These are phyloP conservation scores for Kradibia gibbosae DNA, from an alignment of 1,140 invertebrate species.

Conservation along the genomic window DNA sequence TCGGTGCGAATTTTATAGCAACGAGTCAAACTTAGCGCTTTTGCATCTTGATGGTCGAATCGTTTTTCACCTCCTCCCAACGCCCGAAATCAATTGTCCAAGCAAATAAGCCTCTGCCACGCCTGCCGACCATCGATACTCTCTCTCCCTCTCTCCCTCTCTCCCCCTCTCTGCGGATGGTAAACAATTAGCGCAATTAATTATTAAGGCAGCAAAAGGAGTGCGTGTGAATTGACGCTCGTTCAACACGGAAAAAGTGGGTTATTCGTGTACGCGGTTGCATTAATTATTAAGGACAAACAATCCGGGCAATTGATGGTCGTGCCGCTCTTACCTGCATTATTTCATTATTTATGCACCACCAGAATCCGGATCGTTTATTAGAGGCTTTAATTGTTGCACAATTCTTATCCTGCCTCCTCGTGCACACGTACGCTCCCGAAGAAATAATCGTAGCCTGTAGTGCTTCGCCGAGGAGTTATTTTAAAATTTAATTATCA, in stretches of 20 bases:
- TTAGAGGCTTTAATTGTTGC: neutral
- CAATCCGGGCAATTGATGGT: neutral
- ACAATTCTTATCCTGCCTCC: neutral
- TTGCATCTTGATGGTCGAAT: slow-evolving; percentile 13
- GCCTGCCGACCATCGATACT: neutral
- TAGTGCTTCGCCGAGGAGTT: neutral
- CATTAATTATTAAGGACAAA: slow-evolving; percentile 36
- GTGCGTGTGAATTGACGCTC: neutral
- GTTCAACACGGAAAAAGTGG: neutral
- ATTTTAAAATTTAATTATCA: slow-evolving; percentile 7
- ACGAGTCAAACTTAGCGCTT: slow-evolving; percentile 62
- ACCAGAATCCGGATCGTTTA: neutral
- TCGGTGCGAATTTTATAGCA: slow-evolving; percentile 65
- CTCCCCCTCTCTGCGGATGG: slow-evolving; percentile 13
- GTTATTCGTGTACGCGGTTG: neutral
- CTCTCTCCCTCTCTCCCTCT: neutral
- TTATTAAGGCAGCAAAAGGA: neutral
- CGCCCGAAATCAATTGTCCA: slow-evolving; percentile 26
- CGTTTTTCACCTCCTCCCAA: slow-evolving; percentile 42
- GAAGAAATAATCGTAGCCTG: neutral
- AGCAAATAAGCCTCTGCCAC: neutral
- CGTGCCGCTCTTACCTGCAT: neutral
- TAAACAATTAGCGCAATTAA: slow-evolving; percentile 30
- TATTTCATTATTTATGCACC: slow-evolving; percentile 32
- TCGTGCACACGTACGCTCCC: neutral